phyloP scores from a whole-genome alignment of 2,113 vertebrate genomes.

The Oryzias woworae region DNA sequence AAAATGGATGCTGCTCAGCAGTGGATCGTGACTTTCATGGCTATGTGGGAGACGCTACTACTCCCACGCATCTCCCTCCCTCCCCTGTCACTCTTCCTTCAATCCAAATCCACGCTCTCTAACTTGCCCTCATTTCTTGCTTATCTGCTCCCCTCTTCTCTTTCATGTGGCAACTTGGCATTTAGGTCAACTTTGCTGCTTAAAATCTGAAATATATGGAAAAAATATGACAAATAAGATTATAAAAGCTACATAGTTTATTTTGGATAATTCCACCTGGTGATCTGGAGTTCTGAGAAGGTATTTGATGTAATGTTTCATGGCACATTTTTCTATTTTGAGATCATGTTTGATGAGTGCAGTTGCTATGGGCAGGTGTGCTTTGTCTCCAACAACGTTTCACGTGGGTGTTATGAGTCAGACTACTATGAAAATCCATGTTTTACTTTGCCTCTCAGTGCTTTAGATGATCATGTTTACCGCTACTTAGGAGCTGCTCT shows the following conservation, averaged over 20 bases:
- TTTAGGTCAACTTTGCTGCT: background rate
- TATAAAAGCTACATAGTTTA: background rate
- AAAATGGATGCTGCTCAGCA: conserved; percentile 18
- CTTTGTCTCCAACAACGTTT: background rate
- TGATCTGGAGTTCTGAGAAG: no score
- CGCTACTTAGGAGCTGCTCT: background rate
- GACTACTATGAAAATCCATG: background rate
- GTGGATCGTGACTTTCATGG: conserved; percentile 47
- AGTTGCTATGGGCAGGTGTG: background rate
- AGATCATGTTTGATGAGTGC: background rate
- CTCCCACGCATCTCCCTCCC: conserved; percentile 37
- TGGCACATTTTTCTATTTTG: background rate
- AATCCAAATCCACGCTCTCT: conserved; percentile 41
- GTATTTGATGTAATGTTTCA: no score
- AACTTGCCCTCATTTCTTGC: conserved; percentile 35
- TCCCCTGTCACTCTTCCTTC: background rate
- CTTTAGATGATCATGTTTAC: background rate
- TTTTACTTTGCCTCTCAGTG: background rate
- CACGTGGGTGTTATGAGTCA: background rate
- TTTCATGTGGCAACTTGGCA: background rate
- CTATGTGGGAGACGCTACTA: conserved; percentile 45
- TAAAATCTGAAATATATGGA: background rate
- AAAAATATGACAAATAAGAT: background rate
- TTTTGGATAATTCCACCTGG: no score
- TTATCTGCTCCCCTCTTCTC: conserved; percentile 16